Percentiles rank a stretch among this genome's conserved stretches.
Conservation (phyloP, 2,888 invertebrate genomes). For the Allygus modestus region DNA sequence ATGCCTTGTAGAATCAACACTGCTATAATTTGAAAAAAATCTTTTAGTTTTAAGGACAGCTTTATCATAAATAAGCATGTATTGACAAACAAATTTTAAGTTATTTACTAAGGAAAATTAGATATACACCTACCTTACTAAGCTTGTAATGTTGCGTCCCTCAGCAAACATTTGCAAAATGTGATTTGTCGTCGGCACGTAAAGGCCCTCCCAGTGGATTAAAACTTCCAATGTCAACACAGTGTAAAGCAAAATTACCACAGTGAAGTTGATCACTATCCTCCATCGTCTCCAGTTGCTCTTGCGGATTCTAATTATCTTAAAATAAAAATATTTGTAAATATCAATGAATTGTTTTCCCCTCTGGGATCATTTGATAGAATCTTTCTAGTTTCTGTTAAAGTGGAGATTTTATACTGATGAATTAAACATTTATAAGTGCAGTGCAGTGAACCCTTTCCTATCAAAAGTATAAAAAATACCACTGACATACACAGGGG, state of each 20-base stretch:
- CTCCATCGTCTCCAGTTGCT: constrained; percentile 31
- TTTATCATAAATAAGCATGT: neutral
- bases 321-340: no score
- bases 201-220: neutral
- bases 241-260: neutral
- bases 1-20: no score
- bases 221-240: neutral
- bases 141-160: neutral
- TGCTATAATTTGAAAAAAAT: no score
- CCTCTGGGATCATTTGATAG: no score
- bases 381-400: no score
- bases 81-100: neutral
- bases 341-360: no score
- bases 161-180: neutral
- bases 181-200: neutral
- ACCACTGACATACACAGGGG: no score
- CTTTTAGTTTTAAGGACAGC: no score
- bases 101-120: neutral
- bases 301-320: neutral
- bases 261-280: neutral
- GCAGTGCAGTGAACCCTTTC: no score
- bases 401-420: no score
- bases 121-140: neutral
- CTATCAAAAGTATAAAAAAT: no score
- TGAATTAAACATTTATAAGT: no score